Evolutionary conservation across 1,140 invertebrate species (phyloP), one percentile per base, ranked within the genome.

Genomic region (Coelopa frigida): DNA sequence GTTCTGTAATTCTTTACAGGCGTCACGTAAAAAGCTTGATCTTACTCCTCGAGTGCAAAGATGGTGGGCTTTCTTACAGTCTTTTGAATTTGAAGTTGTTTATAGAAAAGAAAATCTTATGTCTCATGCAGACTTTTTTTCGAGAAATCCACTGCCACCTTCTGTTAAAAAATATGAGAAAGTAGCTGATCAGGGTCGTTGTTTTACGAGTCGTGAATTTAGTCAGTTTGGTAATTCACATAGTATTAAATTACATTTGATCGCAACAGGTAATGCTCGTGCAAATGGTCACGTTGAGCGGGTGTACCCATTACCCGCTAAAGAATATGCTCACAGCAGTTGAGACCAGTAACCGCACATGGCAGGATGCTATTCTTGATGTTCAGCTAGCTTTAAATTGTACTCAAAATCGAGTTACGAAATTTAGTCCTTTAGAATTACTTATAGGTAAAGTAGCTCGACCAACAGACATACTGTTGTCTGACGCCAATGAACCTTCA

Each of bases 51-150:
- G 64, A 18, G 62, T 55, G 2, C 54, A 66, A 39, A 39, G 60
- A n/a, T 70, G 63, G 58, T 62, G 59, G 58, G 48, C 56, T 8
- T 59, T 39, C 50, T 46, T 64, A 48, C 57, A 69, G 49, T 21
- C 50, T 8, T 59, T 59, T 20, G 52, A 62, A 29, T 62, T 64
- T 26, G 15, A 40, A 8, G 18, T 59, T 1, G 26, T 54, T 39
- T 45, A 59, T 48, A 47, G 53, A 17, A 43, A 36, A 6, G 49
- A 50, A 31, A 48, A 50, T 37, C 50, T 48, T 21, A 58, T 68
- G 51, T 24, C 45, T 5, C 61, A 65, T 51, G 62, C 48, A 42
- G 48, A 54, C 38, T 57, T 52, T 36, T 46, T 58, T 10, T 57
- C 48, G 15, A 44, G 58, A 33, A 60, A 58, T 50, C 51, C 50